Percentiles rank a stretch among this genome's conserved stretches.
Conservation (phyloP, 2,797 vertebrate species). For the Nasua narica region DNA sequence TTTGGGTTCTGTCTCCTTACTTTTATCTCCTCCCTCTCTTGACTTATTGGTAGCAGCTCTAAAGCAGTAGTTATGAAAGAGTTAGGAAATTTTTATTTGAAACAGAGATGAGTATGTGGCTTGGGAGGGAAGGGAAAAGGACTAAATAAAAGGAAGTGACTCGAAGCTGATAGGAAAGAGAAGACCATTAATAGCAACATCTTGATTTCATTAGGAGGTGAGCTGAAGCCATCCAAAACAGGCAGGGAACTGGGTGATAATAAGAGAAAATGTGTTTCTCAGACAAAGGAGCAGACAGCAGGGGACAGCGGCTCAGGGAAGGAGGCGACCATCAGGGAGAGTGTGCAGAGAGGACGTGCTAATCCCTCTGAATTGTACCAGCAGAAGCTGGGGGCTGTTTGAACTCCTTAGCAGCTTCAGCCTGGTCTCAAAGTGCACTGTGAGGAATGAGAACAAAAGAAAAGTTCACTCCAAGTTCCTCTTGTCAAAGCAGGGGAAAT, state of each 20-base stretch:
- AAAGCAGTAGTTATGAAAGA: conserved; percentile 59
- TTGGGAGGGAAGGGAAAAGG: neutral
- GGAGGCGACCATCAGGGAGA: neutral
- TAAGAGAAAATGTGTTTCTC: conserved; percentile 67
- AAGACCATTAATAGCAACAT: conserved; percentile 66
- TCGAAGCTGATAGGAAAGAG: conserved; percentile 60
- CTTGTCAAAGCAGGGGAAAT: conserved; percentile 48
- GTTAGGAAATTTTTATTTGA: conserved; percentile 62
- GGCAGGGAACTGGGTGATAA: conserved; percentile 68
- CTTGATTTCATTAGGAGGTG: conserved; percentile 72
- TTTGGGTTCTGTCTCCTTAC: neutral
- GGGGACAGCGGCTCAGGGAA: conserved; percentile 46
- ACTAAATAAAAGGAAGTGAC: conserved; percentile 63
- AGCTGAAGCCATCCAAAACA: conserved; percentile 52
- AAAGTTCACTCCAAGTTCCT: conserved; percentile 56
- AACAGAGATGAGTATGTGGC: conserved; percentile 56
- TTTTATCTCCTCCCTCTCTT: conserved; percentile 30
- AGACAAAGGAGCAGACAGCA: conserved; percentile 67
- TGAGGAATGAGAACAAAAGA: conserved; percentile 64
- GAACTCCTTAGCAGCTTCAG: conserved; percentile 68
- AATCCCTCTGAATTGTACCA: conserved; percentile 44
- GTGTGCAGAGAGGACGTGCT: neutral
- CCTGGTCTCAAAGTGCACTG: conserved; percentile 41
- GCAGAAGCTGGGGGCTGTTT: neutral
- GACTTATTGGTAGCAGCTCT: conserved; percentile 38